A percentile compares a stretch with the other conserved stretches of the same genome.
Conservation (phyloP, 2,113 vertebrate genomes). For the Artemisiospiza belli region DNA sequence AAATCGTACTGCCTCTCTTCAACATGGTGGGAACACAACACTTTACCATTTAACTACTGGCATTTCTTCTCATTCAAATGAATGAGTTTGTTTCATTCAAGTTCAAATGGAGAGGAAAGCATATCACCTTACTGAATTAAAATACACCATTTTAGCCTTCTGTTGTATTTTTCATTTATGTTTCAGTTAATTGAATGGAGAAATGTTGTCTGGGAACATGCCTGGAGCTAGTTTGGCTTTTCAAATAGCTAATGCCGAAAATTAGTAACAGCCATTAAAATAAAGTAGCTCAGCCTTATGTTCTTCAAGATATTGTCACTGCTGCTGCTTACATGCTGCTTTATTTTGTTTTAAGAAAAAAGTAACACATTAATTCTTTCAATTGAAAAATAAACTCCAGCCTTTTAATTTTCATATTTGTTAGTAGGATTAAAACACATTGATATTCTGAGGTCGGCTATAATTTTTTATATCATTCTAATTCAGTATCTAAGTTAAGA, state of each 20-base stretch:
- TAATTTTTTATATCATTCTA: not conserved
- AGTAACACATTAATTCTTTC: not conserved
- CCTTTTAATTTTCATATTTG: conserved; percentile 4
- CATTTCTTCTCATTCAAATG: not conserved
- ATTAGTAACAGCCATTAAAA: not conserved
- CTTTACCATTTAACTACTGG: not conserved
- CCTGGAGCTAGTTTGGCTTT: not conserved
- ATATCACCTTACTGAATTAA: not conserved
- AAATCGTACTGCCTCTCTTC: not conserved
- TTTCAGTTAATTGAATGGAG: not conserved
- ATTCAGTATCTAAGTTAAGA: not conserved
- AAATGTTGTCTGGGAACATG: not conserved
- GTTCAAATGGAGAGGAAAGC: not conserved
- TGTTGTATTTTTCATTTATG: not conserved
- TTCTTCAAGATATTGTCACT: not conserved
- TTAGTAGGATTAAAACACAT: not conserved
- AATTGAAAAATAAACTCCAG: not conserved
- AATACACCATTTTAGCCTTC: not conserved
- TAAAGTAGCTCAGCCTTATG: not conserved
- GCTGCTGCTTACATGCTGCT: not conserved
- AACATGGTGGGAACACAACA: not conserved
- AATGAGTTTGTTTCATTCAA: no score
- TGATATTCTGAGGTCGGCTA: not conserved
- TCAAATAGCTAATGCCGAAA: conserved; percentile 19
- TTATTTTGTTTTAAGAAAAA: not conserved